Percentiles rank a stretch among this genome's conserved stretches.
phyloP scores from a whole-genome alignment of 2,888 invertebrate species.

The Cinara cedri region DNA sequence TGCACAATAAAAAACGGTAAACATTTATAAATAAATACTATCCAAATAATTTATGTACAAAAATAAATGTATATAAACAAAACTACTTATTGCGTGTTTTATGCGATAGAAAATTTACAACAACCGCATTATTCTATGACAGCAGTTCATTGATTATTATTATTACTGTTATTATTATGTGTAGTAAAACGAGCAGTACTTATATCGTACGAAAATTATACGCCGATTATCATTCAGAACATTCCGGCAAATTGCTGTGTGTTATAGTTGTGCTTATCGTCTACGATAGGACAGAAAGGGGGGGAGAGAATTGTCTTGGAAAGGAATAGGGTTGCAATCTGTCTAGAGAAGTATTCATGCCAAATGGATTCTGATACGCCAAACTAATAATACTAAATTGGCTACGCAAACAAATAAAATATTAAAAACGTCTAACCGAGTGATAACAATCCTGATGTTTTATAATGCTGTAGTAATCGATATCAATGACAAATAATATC shows the following conservation, averaged over 20 bases:
- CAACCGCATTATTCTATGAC: neutral
- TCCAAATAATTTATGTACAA: neutral
- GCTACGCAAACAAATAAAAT: slow-evolving; percentile 13
- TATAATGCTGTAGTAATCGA: too few relatives aligned
- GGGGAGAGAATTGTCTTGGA: too few relatives aligned
- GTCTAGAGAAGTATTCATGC: slow-evolving; percentile 49
- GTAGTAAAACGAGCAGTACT: slow-evolving; percentile 30
- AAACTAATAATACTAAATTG: slow-evolving; percentile 21
- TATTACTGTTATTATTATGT: slow-evolving; percentile 6
- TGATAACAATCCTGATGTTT: neutral
- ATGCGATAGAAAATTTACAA: slow-evolving; percentile 9
- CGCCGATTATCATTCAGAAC: slow-evolving; percentile 38
- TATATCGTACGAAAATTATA: slow-evolving; percentile 31
- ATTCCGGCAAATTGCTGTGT: slow-evolving; percentile 29
- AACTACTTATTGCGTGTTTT: neutral
- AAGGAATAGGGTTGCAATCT: slow-evolving; percentile 10
- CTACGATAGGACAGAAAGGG: neutral
- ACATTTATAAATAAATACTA: neutral
- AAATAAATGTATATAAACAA: neutral
- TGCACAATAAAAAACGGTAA: neutral
- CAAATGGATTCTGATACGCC: slow-evolving; percentile 46
- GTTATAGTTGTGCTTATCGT: slow-evolving; percentile 28
- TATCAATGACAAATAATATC: slow-evolving; percentile 9
- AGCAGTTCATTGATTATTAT: slow-evolving; percentile 38
- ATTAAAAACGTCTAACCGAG: neutral